Evolutionary conservation across 2,797 vertebrate species (phyloP).

Genomic region (Dermochelys coriacea): DNA sequence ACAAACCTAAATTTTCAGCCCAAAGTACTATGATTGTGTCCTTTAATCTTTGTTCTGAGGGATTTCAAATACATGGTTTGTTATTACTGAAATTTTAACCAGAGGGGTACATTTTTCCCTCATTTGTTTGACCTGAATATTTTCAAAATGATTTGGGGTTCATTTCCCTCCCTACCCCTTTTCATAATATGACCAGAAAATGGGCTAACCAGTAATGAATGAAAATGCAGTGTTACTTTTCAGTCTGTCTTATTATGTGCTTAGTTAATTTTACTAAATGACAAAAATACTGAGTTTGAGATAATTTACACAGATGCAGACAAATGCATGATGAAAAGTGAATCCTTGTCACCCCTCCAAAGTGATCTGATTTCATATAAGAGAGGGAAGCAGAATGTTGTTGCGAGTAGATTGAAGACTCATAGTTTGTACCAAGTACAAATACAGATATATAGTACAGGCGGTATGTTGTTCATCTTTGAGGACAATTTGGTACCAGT

Average conservation of each 20-base stretch:
- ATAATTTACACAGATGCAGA: neutral
- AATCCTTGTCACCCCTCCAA: neutral
- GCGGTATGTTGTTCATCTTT: neutral
- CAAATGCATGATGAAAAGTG: neutral
- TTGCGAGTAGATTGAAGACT: neutral
- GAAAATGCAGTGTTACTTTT: neutral
- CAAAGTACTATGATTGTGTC: neutral
- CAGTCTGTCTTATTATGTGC: accelerated
- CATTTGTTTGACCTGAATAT: neutral
- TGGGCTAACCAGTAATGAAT: neutral
- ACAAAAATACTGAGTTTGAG: neutral
- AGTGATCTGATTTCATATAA: no score
- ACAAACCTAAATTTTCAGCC: neutral
- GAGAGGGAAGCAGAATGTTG: neutral
- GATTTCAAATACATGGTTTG: neutral
- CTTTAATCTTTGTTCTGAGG: neutral
- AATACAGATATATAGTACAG: neutral
- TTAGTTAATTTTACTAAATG: neutral
- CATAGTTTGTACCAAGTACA: neutral
- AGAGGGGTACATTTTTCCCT: neutral
- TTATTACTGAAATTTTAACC: neutral
- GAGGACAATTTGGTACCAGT: neutral
- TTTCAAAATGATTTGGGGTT: neutral
- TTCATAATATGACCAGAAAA: neutral
- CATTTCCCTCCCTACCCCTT: neutral